Percentiles rank a stretch among this genome's conserved stretches.
phyloP scores from a whole-genome alignment of 2,888 invertebrate species.

The Ichneumon xanthorius region DNA sequence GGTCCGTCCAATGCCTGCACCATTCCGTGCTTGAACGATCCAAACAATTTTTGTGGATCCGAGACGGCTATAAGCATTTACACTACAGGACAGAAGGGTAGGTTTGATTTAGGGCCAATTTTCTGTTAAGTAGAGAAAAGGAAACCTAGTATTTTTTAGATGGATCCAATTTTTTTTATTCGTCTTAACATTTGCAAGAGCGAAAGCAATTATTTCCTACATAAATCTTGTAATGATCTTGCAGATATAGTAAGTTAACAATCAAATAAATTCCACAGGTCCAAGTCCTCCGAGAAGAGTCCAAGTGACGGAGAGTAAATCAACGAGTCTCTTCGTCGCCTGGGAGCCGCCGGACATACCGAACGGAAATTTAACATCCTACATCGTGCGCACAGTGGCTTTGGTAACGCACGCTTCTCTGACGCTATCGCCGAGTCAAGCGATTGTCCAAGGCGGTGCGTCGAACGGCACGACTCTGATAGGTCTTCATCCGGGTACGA shows the following conservation, averaged over 20 bases:
- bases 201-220: background rate
- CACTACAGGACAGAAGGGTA: slow-evolving; percentile 87
- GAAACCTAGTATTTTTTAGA: background rate
- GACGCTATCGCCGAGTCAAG: slow-evolving; percentile 77
- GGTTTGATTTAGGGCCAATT: background rate
- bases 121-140: background rate
- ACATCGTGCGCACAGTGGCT: slow-evolving; percentile 82
- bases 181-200: background rate
- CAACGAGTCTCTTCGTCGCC: slow-evolving; percentile 81
- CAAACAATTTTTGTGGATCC: slow-evolving; percentile 89
- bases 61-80: slow-evolving; percentile 89
- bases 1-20: slow-evolving; percentile 84
- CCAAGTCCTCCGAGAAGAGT: slow-evolving; percentile 90
- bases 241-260: background rate
- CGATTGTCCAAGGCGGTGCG: slow-evolving; percentile 80
- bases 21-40: slow-evolving; percentile 88
- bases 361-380: slow-evolving; percentile 85
- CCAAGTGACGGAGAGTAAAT: slow-evolving; percentile 86
- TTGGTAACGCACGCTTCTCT: slow-evolving; percentile 78
- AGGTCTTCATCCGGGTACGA: slow-evolving; percentile 90
- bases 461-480: slow-evolving; percentile 82
- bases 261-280: slow-evolving; percentile 83
- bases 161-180: background rate
- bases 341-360: slow-evolving; percentile 85
- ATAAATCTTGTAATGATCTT: background rate